phyloP scores from a whole-genome alignment of 2,888 invertebrate genomes.

The Xylocampa areola region DNA sequence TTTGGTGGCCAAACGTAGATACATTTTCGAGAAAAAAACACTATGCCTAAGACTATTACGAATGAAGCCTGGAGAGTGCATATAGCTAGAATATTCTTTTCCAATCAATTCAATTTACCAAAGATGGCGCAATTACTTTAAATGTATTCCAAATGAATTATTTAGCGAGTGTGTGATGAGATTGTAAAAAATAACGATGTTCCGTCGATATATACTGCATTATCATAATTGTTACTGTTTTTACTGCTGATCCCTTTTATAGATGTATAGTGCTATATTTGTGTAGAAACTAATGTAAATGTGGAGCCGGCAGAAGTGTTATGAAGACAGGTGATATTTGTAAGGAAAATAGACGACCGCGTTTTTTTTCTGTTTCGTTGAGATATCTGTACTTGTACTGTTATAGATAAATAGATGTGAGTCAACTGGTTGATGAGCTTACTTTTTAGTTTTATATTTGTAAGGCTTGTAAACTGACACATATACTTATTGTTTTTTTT shows the following conservation, averaged over 20 bases:
- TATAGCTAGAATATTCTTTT: constrained; percentile 20
- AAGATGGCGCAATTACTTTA: constrained; percentile 32
- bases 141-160: constrained; percentile 50
- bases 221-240: constrained; percentile 52
- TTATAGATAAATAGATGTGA: too few relatives aligned
- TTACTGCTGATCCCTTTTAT: constrained; percentile 39
- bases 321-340: constrained; percentile 15
- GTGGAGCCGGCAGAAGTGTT: constrained; percentile 3
- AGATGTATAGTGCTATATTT: constrained; percentile 18
- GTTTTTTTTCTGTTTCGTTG: background rate
- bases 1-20: too few relatives aligned
- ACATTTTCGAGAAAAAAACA: too few relatives aligned
- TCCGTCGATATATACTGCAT: constrained; percentile 18
- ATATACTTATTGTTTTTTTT: too few relatives aligned
- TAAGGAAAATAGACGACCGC: background rate
- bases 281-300: constrained; percentile 36
- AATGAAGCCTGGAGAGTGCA: background rate
- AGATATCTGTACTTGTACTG: constrained; percentile 2
- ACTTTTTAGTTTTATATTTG: too few relatives aligned
- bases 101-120: constrained; percentile 25
- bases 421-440: too few relatives aligned
- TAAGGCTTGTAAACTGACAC: too few relatives aligned
- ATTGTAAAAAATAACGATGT: constrained; percentile 40
- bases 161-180: constrained; percentile 45
- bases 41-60: constrained; percentile 2